Evolutionary conservation across 2,797 vertebrate genomes (phyloP).

Genomic region (Oceanodroma leucorhoa): DNA sequence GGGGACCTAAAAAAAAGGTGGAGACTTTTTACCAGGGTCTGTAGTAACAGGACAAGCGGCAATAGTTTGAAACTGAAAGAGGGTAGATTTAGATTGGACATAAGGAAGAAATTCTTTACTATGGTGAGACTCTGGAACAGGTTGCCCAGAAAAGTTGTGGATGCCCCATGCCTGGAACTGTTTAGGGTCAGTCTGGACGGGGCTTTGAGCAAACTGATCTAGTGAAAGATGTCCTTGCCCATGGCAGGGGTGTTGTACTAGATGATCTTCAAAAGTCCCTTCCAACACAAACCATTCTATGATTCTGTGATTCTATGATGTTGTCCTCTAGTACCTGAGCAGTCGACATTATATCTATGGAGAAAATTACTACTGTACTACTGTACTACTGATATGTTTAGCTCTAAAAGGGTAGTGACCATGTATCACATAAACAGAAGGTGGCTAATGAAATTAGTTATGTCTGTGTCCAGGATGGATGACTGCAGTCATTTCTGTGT

Average conservation of each 20-base stretch:
- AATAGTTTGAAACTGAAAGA: neutral
- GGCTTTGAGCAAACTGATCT: neutral
- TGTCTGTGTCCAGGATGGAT: neutral
- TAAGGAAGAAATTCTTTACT: neutral
- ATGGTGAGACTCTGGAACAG: neutral
- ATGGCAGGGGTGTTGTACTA: rapidly evolving
- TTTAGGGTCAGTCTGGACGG: neutral
- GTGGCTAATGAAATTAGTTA: neutral
- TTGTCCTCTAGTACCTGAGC: neutral
- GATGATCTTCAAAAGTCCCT: neutral
- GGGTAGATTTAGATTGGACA: neutral
- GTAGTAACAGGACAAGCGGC: neutral
- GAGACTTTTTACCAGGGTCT: neutral
- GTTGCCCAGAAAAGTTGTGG: neutral
- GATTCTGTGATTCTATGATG: neutral
- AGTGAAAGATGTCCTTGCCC: neutral
- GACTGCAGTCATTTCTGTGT: neutral
- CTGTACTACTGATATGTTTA: no score
- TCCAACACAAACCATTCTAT: neutral
- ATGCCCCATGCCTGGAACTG: neutral
- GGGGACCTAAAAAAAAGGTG: neutral
- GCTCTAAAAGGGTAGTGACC: neutral
- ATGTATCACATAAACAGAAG: neutral
- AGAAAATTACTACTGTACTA: neutral
- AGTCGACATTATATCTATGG: neutral